Percentiles rank a stretch among this genome's conserved stretches.
These are phyloP conservation scores for Potamilus streckersoni DNA, from an alignment of 1,140 invertebrate species.

Conservation along the genomic window DNA sequence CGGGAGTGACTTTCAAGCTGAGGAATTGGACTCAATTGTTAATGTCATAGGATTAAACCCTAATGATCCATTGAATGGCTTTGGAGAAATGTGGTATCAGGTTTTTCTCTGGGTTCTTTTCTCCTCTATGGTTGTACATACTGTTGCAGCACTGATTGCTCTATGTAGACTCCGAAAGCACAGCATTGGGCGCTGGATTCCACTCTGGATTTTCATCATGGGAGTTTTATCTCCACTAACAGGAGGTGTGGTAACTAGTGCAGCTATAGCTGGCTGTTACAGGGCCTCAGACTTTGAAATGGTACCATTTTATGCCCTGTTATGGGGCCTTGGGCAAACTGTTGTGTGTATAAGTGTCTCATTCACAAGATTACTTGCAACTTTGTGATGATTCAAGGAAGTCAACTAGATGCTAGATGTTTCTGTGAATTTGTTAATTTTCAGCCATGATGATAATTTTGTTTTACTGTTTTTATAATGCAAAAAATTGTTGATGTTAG, in stretches of 20 bases:
- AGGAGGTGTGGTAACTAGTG: slow-evolving; percentile 88
- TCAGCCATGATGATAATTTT: no score
- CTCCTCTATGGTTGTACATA: slow-evolving; percentile 92
- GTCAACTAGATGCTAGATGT: no score
- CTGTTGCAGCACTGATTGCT: slow-evolving; percentile 88
- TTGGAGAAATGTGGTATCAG: slow-evolving; percentile 93
- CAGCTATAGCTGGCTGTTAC: slow-evolving; percentile 93
- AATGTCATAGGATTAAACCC: slow-evolving; percentile 67
- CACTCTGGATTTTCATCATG: slow-evolving; percentile 87
- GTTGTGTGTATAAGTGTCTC: slow-evolving; percentile 86
- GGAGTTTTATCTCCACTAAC: slow-evolving; percentile 87
- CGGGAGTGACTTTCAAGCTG: slow-evolving; percentile 50
- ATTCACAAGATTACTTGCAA: slow-evolving; percentile 92
- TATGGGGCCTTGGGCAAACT: slow-evolving; percentile 96
- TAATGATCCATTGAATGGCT: slow-evolving; percentile 65
- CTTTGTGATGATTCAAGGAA: slow-evolving; percentile 75
- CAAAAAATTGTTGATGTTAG: no score
- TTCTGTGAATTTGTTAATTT: no score
- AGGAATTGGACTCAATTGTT: slow-evolving; percentile 60
- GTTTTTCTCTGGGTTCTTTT: slow-evolving; percentile 94
- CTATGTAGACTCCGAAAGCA: slow-evolving; percentile 91
- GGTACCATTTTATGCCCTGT: slow-evolving; percentile 88
- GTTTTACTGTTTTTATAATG: no score
- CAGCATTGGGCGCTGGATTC: slow-evolving; percentile 90
- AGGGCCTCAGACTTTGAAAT: slow-evolving; percentile 87